phyloP scores from a whole-genome alignment of 2,797 vertebrate species.

The Sternarchorhynchus goeldii region DNA sequence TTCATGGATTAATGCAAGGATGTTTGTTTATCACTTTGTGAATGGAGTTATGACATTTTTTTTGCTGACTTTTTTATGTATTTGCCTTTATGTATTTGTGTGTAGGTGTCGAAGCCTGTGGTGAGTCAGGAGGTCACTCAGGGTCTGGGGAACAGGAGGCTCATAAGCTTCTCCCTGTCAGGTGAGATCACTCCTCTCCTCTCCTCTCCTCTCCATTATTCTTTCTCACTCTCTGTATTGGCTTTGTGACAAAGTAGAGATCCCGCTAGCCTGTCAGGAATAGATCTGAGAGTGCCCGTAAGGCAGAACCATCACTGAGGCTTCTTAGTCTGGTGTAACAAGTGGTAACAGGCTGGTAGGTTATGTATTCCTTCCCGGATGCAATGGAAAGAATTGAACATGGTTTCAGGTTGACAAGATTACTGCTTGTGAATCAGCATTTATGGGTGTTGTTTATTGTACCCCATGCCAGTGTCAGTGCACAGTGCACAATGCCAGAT shows the following conservation, averaged over 20 bases:
- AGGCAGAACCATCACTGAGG: conserved; percentile 6
- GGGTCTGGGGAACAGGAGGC: conserved; percentile 85
- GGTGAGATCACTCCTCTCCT: conserved; percentile 70
- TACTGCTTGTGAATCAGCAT: too few species aligned
- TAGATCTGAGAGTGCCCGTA: not conserved
- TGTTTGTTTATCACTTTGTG: not conserved
- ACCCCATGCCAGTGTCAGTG: too few species aligned
- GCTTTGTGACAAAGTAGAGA: conserved; percentile 8
- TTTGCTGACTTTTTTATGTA: conserved; percentile 42
- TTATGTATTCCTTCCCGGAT: not conserved
- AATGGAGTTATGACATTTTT: conserved; percentile 8
- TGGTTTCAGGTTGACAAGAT: too few species aligned
- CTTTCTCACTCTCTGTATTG: not conserved
- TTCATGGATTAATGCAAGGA: not conserved
- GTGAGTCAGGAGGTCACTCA: conserved; percentile 83
- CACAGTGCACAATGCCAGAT: too few species aligned
- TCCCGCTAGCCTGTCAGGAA: conserved; percentile 1
- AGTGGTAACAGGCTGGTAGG: not conserved
- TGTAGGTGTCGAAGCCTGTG: conserved; percentile 89
- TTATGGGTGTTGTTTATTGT: too few species aligned
- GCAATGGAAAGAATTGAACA: not conserved
- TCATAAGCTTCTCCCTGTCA: conserved; percentile 95
- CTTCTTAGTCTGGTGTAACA: not conserved
- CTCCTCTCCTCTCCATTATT: not conserved
- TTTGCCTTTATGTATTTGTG: conserved; percentile 31